Conservation (phyloP, 53 echinoderm and acorn worm genomes). For the Glandiceps talaboti region DNA sequence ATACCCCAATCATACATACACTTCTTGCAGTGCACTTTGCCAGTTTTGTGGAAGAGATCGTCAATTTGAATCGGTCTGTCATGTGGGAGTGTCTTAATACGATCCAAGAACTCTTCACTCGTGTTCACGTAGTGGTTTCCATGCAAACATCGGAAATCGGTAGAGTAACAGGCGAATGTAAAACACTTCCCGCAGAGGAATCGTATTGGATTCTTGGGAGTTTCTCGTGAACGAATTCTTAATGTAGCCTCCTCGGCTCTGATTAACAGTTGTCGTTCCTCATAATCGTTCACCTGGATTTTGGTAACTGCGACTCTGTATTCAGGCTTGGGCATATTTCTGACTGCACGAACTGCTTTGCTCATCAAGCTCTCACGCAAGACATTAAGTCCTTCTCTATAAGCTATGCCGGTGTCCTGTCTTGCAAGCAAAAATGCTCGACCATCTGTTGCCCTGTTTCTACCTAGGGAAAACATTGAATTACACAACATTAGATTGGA, state of each 20-base stretch:
- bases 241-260: background rate
- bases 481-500: too few relatives aligned
- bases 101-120: background rate
- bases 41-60: background rate
- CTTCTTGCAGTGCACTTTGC: background rate
- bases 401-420: slow-evolving; percentile 36
- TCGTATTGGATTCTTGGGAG: background rate
- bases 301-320: slow-evolving; percentile 9
- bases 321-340: slow-evolving; percentile 28
- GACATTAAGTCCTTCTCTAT: slow-evolving; percentile 52
- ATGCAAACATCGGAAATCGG: background rate
- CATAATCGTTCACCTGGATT: slow-evolving; percentile 19
- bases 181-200: background rate
- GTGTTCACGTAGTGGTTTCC: background rate
- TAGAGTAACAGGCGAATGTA: background rate
- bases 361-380: slow-evolving; percentile 79
- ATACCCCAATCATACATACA: background rate
- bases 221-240: background rate
- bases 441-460: slow-evolving; percentile 69
- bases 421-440: slow-evolving; percentile 50
- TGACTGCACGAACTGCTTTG: slow-evolving; percentile 35
- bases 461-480: too few relatives aligned
- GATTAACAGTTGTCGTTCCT: background rate
- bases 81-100: background rate
- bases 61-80: background rate